phyloP scores from a whole-genome alignment of 2,797 vertebrate species.

The Halcyon leucocephala region DNA sequence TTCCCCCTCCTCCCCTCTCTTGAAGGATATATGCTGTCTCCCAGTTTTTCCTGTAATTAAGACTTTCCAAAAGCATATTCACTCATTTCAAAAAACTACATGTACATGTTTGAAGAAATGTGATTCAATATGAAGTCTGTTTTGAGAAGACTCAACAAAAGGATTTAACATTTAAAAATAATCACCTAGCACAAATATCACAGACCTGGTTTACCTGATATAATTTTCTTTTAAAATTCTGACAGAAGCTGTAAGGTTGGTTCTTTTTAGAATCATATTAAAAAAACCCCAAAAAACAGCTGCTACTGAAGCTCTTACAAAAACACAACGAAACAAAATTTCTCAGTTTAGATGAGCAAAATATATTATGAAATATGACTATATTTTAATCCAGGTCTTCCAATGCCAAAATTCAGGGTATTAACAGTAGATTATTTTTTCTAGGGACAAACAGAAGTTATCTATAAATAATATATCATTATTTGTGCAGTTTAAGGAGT shows the following conservation, averaged over 20 bases:
- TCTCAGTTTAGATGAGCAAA: background rate
- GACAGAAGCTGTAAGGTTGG: background rate
- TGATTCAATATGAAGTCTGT: background rate
- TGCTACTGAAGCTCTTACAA: background rate
- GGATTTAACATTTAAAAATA: background rate
- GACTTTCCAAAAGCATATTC: background rate
- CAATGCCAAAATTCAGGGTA: background rate
- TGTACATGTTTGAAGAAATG: background rate
- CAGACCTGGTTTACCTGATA: background rate
- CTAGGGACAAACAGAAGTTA: background rate
- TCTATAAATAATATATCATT: background rate
- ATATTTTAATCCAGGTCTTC: background rate
- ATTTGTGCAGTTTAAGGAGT: background rate
- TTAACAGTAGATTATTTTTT: background rate
- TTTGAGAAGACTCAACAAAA: background rate
- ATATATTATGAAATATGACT: background rate
- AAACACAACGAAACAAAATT: rapidly evolving
- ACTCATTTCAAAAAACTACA: background rate
- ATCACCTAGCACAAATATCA: background rate
- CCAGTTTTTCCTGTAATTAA: background rate
- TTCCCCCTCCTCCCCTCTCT: rapidly evolving
- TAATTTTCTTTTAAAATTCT: background rate
- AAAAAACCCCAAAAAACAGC: background rate
- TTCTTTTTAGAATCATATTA: background rate
- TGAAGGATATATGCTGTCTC: background rate